phyloP scores from a whole-genome alignment of 2,888 invertebrate genomes.

The Epiperipatus broadwayi region DNA sequence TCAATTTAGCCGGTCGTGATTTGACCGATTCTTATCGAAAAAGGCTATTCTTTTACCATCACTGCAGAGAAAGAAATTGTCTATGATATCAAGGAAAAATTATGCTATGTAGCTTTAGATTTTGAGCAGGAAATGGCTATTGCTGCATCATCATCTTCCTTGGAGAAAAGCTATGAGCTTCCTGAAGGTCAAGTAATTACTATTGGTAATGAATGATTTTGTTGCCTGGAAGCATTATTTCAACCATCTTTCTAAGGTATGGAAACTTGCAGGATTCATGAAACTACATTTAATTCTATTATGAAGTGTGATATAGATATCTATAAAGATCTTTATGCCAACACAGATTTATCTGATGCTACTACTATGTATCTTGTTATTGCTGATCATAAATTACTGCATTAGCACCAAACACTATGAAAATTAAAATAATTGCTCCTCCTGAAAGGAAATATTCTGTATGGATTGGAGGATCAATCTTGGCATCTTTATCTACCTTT shows the following conservation, averaged over 20 bases:
- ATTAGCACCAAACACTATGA: slow-evolving; percentile 44
- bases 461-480: slow-evolving; percentile 93
- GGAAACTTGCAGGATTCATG: slow-evolving; percentile 74
- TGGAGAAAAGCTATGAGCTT: slow-evolving; percentile 80
- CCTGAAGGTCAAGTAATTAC: slow-evolving; percentile 77
- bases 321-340: slow-evolving; percentile 37
- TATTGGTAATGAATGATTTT: slow-evolving; percentile 69
- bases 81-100: slow-evolving; percentile 81
- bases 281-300: slow-evolving; percentile 78
- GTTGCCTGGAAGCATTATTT: slow-evolving; percentile 72
- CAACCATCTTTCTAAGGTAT: slow-evolving; percentile 67
- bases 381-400: slow-evolving; percentile 84
- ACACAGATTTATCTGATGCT: slow-evolving; percentile 53
- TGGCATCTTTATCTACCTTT: slow-evolving; percentile 73
- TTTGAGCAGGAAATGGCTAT: slow-evolving; percentile 91
- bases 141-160: slow-evolving; percentile 66
- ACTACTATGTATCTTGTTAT: slow-evolving; percentile 95
- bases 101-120: slow-evolving; percentile 80
- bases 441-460: slow-evolving; percentile 94
- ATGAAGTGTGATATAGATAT: slow-evolving; percentile 89
- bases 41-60: too few species aligned
- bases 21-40: too few species aligned
- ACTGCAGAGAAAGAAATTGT: too few species aligned
- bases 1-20: slow-evolving; percentile 36
- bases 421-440: slow-evolving; percentile 59